Evolutionary conservation across 2,797 vertebrate genomes (phyloP).

Genomic region (Ciconia nigra): DNA sequence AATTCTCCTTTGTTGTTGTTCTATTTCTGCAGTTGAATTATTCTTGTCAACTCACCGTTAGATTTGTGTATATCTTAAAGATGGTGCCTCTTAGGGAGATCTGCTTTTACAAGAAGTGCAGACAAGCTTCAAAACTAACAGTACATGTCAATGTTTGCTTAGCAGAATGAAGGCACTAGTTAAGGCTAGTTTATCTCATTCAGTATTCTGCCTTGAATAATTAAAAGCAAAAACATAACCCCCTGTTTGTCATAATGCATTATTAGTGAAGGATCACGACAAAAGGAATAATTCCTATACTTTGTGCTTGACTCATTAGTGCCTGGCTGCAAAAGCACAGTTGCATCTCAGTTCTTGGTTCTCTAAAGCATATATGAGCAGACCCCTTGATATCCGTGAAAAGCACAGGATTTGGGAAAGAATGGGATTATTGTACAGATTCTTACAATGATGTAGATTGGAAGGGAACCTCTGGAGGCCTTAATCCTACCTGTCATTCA

Average conservation of each 20-base stretch:
- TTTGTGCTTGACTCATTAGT: background rate
- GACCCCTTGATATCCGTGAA: background rate
- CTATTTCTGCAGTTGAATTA: constrained; percentile 17
- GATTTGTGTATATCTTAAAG: constrained; percentile 54
- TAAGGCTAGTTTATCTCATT: background rate
- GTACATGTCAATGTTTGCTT: constrained; percentile 3
- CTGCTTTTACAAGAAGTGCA: constrained; percentile 23
- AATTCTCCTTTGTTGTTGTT: constrained; percentile 50
- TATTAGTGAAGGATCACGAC: background rate
- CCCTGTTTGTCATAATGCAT: background rate
- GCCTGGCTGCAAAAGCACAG: background rate
- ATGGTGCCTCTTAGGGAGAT: constrained; percentile 13
- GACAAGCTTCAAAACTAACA: constrained; percentile 46
- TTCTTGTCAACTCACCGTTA: constrained; percentile 13
- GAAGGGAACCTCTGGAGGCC: background rate
- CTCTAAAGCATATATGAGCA: background rate
- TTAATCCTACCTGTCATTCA: background rate
- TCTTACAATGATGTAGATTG: background rate
- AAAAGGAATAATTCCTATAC: background rate
- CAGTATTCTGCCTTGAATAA: background rate
- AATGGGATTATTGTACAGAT: background rate
- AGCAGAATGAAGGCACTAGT: background rate
- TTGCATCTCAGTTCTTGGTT: background rate
- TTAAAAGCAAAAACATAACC: background rate
- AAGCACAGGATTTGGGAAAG: background rate